Evolutionary conservation across 1,140 invertebrate species (phyloP), one percentile per base, ranked within the genome.

Genomic region (Cecropterus lyciades): DNA sequence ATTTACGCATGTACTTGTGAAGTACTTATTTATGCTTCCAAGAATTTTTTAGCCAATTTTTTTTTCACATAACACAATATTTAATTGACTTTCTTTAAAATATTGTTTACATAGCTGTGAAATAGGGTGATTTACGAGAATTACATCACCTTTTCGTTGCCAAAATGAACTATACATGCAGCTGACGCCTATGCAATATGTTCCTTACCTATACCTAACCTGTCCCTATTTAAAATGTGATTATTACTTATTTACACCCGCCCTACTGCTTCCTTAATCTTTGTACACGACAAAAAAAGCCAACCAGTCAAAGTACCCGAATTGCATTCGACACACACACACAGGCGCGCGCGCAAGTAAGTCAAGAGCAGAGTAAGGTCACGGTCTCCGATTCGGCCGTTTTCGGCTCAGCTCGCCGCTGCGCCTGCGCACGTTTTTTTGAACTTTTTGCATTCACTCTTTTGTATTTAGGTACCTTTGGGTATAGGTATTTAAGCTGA

Each of bases 361-460:
- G 73, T 79, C 77, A 81, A 82, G 76, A 75, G 72, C 76, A 75
- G 71, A 69, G 77, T 85, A 88, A 88, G 85, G 85, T 88, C 85
- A 88, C 70, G 85, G 84, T 73, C 77, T 67, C 70, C 66, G 66
- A 82, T 79, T 84, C 80, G 78, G 75, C 46, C 59, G 72, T 69
- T 77, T 84, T 85, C 82, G 80, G 80, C 53, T 72, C 59, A 59
- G 70, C 70, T 81, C 80, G 81, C 62, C 57, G 17, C 56, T 68
- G 67, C 74, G 75, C 57, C 57, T 56, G 74, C 71, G 74, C 72
- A 62, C 59, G 67, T 70, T 62, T 62, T 42, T 60, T 49, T 43
- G 14, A 48, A 17, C 45, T 48, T 60, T 59, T 59, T 59, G 20
- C 56, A 46, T 59, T 45, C 20, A 45, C 42, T 30, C 27, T 30